A percentile compares a stretch with the other conserved stretches of the same genome.
phyloP scores from a whole-genome alignment of 1,140 invertebrate genomes.

The Centruroides vittatus region DNA sequence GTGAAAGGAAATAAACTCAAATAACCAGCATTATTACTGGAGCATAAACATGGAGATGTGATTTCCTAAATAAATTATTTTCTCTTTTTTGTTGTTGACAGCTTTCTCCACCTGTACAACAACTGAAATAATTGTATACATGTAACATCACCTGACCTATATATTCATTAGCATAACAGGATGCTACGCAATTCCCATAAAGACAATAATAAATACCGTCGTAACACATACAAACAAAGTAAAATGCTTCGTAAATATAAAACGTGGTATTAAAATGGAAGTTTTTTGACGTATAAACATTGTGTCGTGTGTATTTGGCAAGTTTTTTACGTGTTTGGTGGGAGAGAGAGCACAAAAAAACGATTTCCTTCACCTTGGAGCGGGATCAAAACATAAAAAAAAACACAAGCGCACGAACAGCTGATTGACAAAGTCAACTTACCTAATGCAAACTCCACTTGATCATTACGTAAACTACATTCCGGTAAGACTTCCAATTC shows the following conservation, averaged over 20 bases:
- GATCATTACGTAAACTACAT: conserved; percentile 84
- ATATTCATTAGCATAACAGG: conserved; percentile 12
- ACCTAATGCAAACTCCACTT: conserved; percentile 96
- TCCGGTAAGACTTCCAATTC: conserved; percentile 91
- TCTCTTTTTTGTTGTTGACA: not conserved
- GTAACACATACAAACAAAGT: no score
- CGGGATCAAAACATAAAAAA: conserved; percentile 4
- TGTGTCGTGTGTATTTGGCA: no score
- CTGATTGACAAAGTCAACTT: conserved; percentile 30
- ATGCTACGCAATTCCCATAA: conserved; percentile 5
- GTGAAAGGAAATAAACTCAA: no score
- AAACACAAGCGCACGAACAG: conserved; percentile 7
- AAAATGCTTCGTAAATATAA: no score
- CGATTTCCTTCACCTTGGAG: not conserved
- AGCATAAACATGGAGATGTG: not conserved
- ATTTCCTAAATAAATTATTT: not conserved
- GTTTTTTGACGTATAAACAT: no score
- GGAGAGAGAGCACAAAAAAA: no score
- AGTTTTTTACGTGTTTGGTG: no score
- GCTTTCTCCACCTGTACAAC: not conserved
- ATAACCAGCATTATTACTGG: not conserved
- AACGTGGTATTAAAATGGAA: no score
- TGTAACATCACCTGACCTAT: not conserved
- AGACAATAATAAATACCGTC: no score
- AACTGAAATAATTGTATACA: not conserved